Evolutionary conservation across 2,113 vertebrate species (phyloP), one percentile per base, ranked within the genome.

Genomic region (Raphicerus campestris): DNA sequence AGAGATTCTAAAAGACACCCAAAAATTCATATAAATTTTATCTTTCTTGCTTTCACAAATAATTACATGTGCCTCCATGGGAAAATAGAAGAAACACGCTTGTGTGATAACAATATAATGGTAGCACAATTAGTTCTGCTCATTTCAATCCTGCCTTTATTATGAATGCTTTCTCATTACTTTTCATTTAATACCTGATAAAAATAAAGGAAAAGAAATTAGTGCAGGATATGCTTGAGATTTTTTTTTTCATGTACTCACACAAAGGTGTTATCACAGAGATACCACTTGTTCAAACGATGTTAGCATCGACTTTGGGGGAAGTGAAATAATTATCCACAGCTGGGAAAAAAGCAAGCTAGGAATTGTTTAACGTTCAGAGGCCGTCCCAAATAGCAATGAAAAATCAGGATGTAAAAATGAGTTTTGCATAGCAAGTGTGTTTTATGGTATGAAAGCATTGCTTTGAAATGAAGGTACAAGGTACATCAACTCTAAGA

Each of bases 401-500:
- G 77, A 87, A 92, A 81, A 94, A 30, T 35, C 3, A 5, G 15
- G 8, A 77, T 81, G 19, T 45, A 90, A 96, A 97, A 28, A 9
- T 30, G 26, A 58, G 47, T 58, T 98, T 97, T 97, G n/a, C 84
- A 94, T n/a, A 96, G 28, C 49, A 92, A 95, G 92, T 84, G 95
- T 51, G 0, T 90, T 98, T 96, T 94, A 82, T 53, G 66, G 60
- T 55, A 16, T 2, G 82, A 83, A 98, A 14, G 49, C 83, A 5
- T 45, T 82, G 30, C 86, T 97, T 96, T 97, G 73, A 96, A 98
- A 96, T 80, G 94, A 78, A 87, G 93, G 49, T 28, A 35, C 55
- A 89, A 87, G 92, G 53, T 89, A 19, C 55, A 87, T 94, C 70
- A 89, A 91, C 89, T 61, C 4, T 89, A 98, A 98, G 82, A 70